Evolutionary conservation across 2,113 vertebrate species (phyloP).

Genomic region (Chauna torquata): DNA sequence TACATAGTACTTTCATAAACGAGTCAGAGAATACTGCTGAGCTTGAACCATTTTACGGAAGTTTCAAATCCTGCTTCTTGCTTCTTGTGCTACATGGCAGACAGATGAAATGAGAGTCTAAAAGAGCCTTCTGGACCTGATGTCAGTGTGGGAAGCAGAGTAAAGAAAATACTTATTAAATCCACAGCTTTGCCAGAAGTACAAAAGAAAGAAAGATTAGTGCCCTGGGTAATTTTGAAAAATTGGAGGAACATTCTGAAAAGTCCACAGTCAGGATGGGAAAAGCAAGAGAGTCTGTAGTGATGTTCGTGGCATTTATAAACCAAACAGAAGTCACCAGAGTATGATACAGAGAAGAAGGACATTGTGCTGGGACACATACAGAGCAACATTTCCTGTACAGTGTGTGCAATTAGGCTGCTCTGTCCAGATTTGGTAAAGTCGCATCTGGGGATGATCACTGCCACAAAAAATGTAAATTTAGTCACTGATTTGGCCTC

Average conservation of each 20-base stretch:
- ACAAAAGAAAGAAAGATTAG: neutral
- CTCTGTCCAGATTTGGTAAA: neutral
- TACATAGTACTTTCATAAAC: neutral
- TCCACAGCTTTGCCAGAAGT: neutral
- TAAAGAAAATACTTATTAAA: neutral
- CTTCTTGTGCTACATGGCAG: neutral
- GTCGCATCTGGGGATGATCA: neutral
- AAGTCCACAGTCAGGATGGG: neutral
- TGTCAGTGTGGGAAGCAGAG: neutral
- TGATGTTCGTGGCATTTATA: neutral
- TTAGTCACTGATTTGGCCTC: neutral
- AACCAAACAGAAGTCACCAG: no score
- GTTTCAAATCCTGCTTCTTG: neutral
- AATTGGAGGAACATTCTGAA: neutral
- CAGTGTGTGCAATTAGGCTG: accelerated
- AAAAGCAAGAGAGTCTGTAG: neutral
- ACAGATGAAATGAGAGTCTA: neutral
- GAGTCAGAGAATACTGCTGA: neutral
- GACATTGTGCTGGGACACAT: neutral
- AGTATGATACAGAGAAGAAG: neutral
- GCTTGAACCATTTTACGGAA: neutral
- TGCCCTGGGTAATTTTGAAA: no score
- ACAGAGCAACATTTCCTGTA: neutral
- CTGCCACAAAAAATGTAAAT: neutral
- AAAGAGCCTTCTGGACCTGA: neutral